phyloP scores from a whole-genome alignment of 2,113 vertebrate genomes.

The chimpanzee (Pan troglodytes) region NHGRI_mPanTro3-v2.1_pri NC_072421.2:16714001-16714500 shows the following conservation, averaged over 20 bases:
- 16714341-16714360: not conserved
- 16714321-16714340: not conserved
- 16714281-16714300: constrained; percentile 12
- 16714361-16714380: constrained; percentile 4
- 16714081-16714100: not conserved
- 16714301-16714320: constrained; percentile 17
- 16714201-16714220: not conserved
- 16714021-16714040: not conserved
- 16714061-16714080: not conserved
- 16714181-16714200: not conserved
- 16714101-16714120: not conserved
- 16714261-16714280: not conserved
- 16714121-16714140: not conserved
- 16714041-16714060: not conserved
- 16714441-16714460: not conserved
- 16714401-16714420: constrained; percentile 7
- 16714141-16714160: not conserved
- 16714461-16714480: not conserved
- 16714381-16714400: not conserved
- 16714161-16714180: not conserved
- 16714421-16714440: not conserved
- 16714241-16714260: constrained; percentile 9
- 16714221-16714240: not conserved
- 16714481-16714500: not conserved
- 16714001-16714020: not conserved